Base-by-base conservation (phyloP, 2,888 invertebrate genomes). In the Agrochola lychnidis region DNA sequence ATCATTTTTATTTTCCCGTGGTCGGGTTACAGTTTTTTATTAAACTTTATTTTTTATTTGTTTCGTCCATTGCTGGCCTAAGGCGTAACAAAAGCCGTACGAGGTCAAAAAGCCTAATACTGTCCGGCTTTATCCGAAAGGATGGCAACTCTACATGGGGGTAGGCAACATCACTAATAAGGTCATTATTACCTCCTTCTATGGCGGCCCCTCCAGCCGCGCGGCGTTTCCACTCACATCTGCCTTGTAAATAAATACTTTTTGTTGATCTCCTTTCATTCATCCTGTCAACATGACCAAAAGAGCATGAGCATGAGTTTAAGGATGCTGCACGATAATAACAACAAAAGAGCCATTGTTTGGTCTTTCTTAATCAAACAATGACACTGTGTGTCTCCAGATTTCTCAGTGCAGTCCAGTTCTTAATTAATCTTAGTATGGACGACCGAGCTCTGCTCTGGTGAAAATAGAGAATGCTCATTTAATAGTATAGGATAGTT, bases 281-380 rank as follows among this genome's bases (percentile, higher is more conserved):
- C 19, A 51, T 19, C 19, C 0, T 51, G 19, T 0, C 19, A 53
- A 22, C 53, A 22, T 53, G 53, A 53, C 22, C 53, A 53, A 53
- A 53, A 22, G 53, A 53, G 53, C 53, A 53, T 51, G 7, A 51
- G 7, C 19, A 19, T 19, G 51, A 7, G 12, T 51, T 16, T 14
- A 12, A 62, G 56, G 56, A 48, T 42, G 40, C 56, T 30, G 25
- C 19, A 14, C 19, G 56, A 36, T 22, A 68, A 30, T 30, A 30
- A 16, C 9, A 30, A 71, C 53, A 78, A 77, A 45, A 56, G 36
- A 25, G 22, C n/a, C 16, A 69, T 78, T 68, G 77, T 77, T 70
- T 61, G 22, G 16, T 70, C 25, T 40, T 77, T 36, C 2, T 1
- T 59, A 9, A 76, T 62, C 25, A 40, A 77, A 77, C 36, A 70